phyloP scores from a whole-genome alignment of 2,113 vertebrate genomes.

The Ctenodactylus gundi region DNA sequence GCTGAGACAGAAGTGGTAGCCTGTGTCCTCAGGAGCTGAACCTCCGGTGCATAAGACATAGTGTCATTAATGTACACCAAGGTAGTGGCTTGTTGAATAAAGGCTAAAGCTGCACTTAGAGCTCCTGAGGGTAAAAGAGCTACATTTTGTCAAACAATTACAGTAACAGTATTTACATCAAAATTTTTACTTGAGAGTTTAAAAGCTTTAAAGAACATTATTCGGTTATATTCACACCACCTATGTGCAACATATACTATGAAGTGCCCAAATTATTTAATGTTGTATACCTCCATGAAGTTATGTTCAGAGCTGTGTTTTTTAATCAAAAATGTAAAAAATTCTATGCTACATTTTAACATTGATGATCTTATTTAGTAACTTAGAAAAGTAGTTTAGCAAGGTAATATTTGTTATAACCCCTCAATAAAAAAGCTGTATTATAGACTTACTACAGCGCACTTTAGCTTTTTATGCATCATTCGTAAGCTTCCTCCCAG shows the following conservation, averaged over 20 bases:
- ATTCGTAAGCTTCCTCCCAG: background rate
- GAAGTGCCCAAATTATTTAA: background rate
- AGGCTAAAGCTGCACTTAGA: background rate
- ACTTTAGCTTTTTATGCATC: background rate
- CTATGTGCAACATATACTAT: background rate
- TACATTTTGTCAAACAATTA: background rate
- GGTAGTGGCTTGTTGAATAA: background rate
- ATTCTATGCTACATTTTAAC: background rate
- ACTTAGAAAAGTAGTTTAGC: constrained; percentile 7
- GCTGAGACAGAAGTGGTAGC: background rate
- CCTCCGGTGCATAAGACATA: background rate
- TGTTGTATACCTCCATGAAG: background rate
- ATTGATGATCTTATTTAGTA: background rate
- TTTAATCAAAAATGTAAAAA: background rate
- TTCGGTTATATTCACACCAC: background rate
- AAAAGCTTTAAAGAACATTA: background rate
- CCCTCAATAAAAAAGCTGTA: background rate
- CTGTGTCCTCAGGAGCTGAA: background rate
- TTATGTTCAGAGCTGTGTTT: constrained; percentile 4
- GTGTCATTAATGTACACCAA: background rate
- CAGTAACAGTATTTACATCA: background rate
- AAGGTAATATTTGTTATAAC: background rate
- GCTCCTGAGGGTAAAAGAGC: background rate
- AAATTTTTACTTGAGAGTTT: constrained; percentile 11
- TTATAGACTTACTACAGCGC: background rate